phyloP scores from a whole-genome alignment of 2,888 invertebrate species.

The Drosophila buzzatii region DNA sequence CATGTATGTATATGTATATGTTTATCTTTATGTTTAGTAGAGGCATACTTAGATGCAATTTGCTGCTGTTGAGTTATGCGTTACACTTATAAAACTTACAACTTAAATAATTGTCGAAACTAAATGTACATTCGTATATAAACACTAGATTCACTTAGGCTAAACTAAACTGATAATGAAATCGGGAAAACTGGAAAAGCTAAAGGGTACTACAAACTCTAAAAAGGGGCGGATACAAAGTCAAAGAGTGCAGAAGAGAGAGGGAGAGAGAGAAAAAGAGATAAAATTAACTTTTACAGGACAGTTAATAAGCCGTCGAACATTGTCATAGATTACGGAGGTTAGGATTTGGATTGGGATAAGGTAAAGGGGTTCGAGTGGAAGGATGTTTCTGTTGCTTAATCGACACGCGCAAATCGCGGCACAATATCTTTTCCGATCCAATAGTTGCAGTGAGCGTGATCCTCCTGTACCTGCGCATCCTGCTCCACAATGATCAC shows the following conservation, averaged over 20 bases:
- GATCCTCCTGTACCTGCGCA: constrained; percentile 87
- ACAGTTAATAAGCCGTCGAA: constrained; percentile 36
- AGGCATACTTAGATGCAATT: constrained; percentile 39
- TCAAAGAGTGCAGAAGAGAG: background rate
- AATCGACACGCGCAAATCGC: constrained; percentile 91
- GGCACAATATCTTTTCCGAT: constrained; percentile 91
- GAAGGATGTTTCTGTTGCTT: constrained; percentile 77
- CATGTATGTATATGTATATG: constrained; percentile 31
- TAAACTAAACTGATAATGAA: constrained; percentile 73
- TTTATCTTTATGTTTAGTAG: constrained; percentile 47
- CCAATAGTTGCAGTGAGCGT: constrained; percentile 92
- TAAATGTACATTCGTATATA: constrained; percentile 78
- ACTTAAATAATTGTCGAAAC: constrained; percentile 76
- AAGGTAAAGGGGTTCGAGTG: background rate
- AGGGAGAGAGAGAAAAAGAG: background rate
- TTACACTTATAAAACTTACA: constrained; percentile 70
- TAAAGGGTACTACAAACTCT: background rate
- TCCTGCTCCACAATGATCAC: constrained; percentile 91
- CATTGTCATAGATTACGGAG: constrained; percentile 38
- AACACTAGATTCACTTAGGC: constrained; percentile 79
- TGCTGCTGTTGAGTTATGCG: constrained; percentile 59
- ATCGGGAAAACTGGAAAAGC: constrained; percentile 9
- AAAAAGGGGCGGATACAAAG: constrained; percentile 3
- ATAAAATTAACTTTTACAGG: constrained; percentile 13
- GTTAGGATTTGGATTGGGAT: constrained; percentile 1